Evolutionary conservation across 2,888 invertebrate species (phyloP), one percentile per base, ranked within the genome.

Genomic region (Teinopalpus imperialis): DNA sequence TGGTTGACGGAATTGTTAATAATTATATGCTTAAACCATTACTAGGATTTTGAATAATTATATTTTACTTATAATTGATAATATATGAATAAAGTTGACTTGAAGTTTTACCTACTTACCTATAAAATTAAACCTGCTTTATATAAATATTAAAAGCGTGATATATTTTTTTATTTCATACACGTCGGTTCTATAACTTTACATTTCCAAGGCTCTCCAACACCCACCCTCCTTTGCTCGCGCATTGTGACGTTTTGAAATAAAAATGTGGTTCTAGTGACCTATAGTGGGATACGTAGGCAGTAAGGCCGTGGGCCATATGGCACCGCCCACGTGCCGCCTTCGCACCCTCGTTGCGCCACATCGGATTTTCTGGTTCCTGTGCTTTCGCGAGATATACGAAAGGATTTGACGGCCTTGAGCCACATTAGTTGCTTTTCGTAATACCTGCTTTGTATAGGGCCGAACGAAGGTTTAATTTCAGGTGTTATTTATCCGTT

Each of bases 251-350:
- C 34, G 40, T 46, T 13, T 14, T 27, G 20, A 42, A 29, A 13
- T 42, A 49, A 43, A 47, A 44, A 49, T 45, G 32, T 14, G 52
- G 43, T 44, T 53, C 44, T 52, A 37, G 43, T 62, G 68, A 69
- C 69, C 65, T 72, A 61, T 56, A 64, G 56, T 53, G 56, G 64
- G 56, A 70, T 66, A 64, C 66, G 76, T 57, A 57, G 66, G 44
- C 55, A 56, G 61, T 44, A 78, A 81, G 83, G 80, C 55, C 65
- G 57, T 50, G 53, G 50, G 65, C 64, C 77, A 79, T 77, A 79
- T 81, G 81, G 69, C 55, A 23, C 51, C 69, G 55, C 81, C 75
- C 58, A 77, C 82, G 55, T 50, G 52, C 60, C 74, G 64, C 80
- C 76, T 59, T 60, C 73, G 66, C 63, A 51, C 36, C 69, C 69